These are phyloP conservation scores for Chanos chanos DNA, from an alignment of 2,797 vertebrate species.

Conservation along the genomic window DNA sequence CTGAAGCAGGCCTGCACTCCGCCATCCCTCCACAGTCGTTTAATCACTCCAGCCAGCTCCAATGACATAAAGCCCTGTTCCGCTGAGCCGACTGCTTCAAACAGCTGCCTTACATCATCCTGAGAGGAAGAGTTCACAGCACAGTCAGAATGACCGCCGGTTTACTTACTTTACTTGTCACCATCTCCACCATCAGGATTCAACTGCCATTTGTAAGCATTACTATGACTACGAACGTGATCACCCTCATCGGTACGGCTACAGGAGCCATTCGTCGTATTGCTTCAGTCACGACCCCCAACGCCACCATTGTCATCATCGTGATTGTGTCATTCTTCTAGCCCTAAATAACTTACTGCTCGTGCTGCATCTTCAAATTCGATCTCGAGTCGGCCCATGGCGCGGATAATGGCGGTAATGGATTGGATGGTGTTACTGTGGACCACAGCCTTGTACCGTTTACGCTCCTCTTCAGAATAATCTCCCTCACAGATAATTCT, in stretches of 20 bases:
- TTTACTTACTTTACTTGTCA: background rate
- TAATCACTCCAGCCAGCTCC: slow-evolving; percentile 95
- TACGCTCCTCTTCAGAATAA: slow-evolving; percentile 88
- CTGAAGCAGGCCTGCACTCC: slow-evolving; percentile 97
- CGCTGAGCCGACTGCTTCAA: slow-evolving; percentile 90
- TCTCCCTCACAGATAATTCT: slow-evolving; percentile 89
- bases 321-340: too few relatives aligned
- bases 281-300: background rate
- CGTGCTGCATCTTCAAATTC: slow-evolving; percentile 82
- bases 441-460: slow-evolving; percentile 88
- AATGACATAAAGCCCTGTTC: slow-evolving; percentile 97
- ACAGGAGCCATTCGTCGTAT: background rate
- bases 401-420: slow-evolving; percentile 85
- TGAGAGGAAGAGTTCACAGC: slow-evolving; percentile 45
- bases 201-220: background rate
- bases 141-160: background rate
- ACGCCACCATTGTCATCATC: background rate
- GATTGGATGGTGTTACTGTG: slow-evolving; percentile 91
- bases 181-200: background rate
- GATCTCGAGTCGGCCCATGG: slow-evolving; percentile 86
- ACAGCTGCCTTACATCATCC: slow-evolving; percentile 96
- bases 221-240: background rate
- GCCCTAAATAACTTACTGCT: slow-evolving; percentile 70
- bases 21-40: slow-evolving; percentile 91
- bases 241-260: too few relatives aligned